These are phyloP conservation scores for Trematomus bernacchii DNA, from an alignment of 2,797 vertebrate genomes.

Conservation along the genomic window DNA sequence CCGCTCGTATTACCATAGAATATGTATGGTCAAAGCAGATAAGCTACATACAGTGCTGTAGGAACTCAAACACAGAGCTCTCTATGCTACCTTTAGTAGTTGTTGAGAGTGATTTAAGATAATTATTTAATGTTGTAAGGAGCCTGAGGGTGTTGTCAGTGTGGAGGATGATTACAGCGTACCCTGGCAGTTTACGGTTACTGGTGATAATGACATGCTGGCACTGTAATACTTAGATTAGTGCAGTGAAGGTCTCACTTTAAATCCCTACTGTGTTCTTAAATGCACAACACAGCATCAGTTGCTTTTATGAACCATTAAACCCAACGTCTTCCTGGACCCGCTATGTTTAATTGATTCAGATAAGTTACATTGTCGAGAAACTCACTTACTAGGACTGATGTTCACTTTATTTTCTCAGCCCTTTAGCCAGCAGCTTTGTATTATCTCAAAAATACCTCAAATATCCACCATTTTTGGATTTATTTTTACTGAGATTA, in stretches of 20 bases:
- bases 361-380: neutral
- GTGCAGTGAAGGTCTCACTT: neutral
- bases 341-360: neutral
- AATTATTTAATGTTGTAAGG: conserved; percentile 21
- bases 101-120: conserved; percentile 11
- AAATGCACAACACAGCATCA: neutral
- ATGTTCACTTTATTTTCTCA: conserved; percentile 16
- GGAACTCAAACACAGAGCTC: neutral
- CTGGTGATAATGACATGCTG: conserved; percentile 19
- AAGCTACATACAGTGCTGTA: conserved; percentile 6
- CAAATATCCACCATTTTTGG: neutral
- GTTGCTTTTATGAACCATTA: conserved; percentile 5
- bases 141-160: conserved; percentile 23
- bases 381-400: neutral
- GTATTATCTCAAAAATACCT: conserved; percentile 2
- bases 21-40: conserved; percentile 36
- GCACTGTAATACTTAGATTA: conserved; percentile 19
- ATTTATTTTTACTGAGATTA: neutral
- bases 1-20: conserved; percentile 29
- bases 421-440: conserved; percentile 8
- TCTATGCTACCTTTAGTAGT: neutral
- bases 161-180: conserved; percentile 12
- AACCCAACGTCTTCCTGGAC: neutral
- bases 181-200: conserved; percentile 23
- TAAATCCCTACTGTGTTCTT: conserved; percentile 10